Evolutionary conservation across 2,113 vertebrate genomes (phyloP), one percentile per base, ranked within the genome.

Genomic region (Carassius auratus): DNA sequence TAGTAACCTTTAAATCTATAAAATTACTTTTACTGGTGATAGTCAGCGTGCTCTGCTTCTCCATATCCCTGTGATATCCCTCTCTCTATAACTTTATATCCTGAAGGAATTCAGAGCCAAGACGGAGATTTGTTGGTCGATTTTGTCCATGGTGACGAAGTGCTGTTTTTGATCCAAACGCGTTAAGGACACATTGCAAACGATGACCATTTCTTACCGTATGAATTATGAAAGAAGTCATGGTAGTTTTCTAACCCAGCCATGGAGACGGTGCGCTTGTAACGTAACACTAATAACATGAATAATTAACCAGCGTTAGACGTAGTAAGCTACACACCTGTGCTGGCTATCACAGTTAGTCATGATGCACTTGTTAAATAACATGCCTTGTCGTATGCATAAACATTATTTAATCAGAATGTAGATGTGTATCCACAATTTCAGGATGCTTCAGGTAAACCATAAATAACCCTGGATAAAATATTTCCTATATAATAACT

Each of bases 131-230:
- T 50, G 78, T 68, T 76, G 42, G 10, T 15, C 23, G 59, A 48
- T 45, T 21, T 88, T 93, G 89, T 94, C 92, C 91, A 81, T 82
- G 89, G 90, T 91, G 76, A 91, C 91, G 91, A 92, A 92, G 23
- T 50, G 0, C 19, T 62, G 17, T 79, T 13, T 61, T 62, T 42
- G 55, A 23, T 9, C 4, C 10, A 61, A 38, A 42, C 21, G 14
- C 77, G 0, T 64, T 26, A 42, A 81, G n/a, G 76, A 79, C 33
- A 42, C 7, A 68, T 68, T 19, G 83, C 36, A 75, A 19, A 15
- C 61, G 19, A 78, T 59, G 52, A 42, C 19, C 78, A 69, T 85
- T 71, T 71, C 80, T 48, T 30, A 66, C 21, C 15, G 21, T 33
- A 23, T 9, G 42, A 45, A 66, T 15, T 33, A 23, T 9, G 42